Percentiles rank a stretch among this genome's conserved stretches.
Evolutionary conservation across 1,140 invertebrate species (phyloP).

Genomic region (Tenebrio molitor): DNA sequence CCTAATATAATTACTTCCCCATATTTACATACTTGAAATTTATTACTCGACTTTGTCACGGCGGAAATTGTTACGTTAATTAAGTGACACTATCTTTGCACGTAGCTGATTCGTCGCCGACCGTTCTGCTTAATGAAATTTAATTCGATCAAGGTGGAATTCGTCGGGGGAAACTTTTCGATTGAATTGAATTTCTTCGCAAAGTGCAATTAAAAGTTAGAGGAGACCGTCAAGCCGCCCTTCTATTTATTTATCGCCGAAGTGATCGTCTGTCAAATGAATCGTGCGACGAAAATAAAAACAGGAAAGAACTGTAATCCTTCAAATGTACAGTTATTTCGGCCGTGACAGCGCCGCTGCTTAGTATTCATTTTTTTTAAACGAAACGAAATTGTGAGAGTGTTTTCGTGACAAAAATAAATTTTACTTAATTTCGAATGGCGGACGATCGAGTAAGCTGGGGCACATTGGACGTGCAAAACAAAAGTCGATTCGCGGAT

Average conservation of each 20-base stretch:
- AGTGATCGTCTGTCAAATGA: conserved; percentile 35
- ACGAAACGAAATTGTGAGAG: conserved; percentile 15
- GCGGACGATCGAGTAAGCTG: too few relatives aligned
- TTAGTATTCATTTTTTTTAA: conserved; percentile 33
- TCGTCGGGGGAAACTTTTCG: neutral
- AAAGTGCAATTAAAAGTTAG: conserved; percentile 37
- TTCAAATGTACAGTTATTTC: conserved; percentile 27
- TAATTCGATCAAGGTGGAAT: conserved; percentile 23
- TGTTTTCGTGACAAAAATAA: conserved; percentile 30
- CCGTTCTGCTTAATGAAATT: conserved; percentile 27
- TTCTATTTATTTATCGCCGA: conserved; percentile 30
- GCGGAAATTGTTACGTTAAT: neutral
- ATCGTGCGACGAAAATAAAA: conserved; percentile 31
- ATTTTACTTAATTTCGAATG: conserved; percentile 12
- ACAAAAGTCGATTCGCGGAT: neutral
- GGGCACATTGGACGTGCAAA: too few relatives aligned
- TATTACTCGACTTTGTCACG: neutral
- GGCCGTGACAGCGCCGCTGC: conserved; percentile 6
- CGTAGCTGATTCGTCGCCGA: neutral
- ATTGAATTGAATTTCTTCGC: conserved; percentile 39
- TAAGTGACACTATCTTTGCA: conserved; percentile 4
- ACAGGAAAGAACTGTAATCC: conserved; percentile 19
- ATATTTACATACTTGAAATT: conserved; percentile 9
- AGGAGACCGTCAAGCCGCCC: neutral
- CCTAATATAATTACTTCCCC: conserved; percentile 7